phyloP scores from a whole-genome alignment of 2,888 invertebrate genomes.

The Ectobius pallidus region DNA sequence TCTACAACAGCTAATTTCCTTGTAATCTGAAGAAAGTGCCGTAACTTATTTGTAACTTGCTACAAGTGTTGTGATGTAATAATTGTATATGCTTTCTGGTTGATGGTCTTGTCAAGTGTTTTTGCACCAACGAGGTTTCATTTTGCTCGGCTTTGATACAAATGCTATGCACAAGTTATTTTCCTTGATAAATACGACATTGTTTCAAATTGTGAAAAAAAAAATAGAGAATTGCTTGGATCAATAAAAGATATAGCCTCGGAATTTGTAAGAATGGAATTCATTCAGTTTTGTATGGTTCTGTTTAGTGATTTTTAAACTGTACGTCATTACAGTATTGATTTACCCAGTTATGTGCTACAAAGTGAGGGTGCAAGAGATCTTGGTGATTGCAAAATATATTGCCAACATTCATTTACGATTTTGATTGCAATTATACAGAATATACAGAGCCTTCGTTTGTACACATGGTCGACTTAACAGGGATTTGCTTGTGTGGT shows the following conservation, averaged over 20 bases:
- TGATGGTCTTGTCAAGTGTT: not conserved
- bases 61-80: conserved; percentile 27
- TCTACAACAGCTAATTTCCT: not conserved
- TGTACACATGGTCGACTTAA: too few species aligned
- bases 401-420: too few species aligned
- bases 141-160: not conserved
- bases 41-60: conserved; percentile 25
- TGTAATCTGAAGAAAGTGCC: conserved; percentile 12
- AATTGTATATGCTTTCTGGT: conserved; percentile 8
- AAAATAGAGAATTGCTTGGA: conserved; percentile 20
- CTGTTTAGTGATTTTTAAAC: too few species aligned
- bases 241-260: conserved; percentile 15
- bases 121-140: not conserved
- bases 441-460: too few species aligned
- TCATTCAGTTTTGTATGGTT: too few species aligned
- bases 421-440: too few species aligned
- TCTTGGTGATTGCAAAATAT: too few species aligned
- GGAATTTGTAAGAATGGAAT: not conserved
- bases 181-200: conserved; percentile 1
- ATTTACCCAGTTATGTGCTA: too few species aligned
- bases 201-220: conserved; percentile 10
- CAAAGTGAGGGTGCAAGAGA: too few species aligned
- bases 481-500: too few species aligned
- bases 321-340: too few species aligned
- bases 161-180: conserved; percentile 5